phyloP scores from a whole-genome alignment of 2,113 vertebrate genomes.

The Nicator chloris region DNA sequence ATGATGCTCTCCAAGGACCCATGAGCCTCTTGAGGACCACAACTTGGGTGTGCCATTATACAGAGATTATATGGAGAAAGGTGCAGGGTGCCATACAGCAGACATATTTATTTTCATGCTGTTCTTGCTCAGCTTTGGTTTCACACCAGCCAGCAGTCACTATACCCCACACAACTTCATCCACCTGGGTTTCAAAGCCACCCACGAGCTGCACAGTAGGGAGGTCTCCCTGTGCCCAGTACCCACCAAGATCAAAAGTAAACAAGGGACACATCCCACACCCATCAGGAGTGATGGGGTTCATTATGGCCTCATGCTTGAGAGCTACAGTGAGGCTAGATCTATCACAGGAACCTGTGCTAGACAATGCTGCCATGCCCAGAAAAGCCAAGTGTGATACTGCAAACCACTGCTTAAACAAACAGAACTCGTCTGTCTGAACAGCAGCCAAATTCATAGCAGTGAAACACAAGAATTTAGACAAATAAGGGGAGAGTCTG shows the following conservation, averaged over 20 bases:
- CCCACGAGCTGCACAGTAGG: neutral
- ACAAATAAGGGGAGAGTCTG: neutral
- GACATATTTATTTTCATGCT: neutral
- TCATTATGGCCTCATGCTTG: rapidly evolving
- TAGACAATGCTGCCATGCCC: neutral
- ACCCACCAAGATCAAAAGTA: neutral
- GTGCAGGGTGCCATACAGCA: neutral
- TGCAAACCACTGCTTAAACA: neutral
- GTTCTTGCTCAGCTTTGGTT: neutral
- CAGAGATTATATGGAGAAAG: rapidly evolving
- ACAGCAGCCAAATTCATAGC: neutral
- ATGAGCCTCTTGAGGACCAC: neutral
- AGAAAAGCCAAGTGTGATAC: neutral
- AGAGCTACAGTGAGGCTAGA: neutral
- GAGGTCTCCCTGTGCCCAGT: neutral
- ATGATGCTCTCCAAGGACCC: neutral
- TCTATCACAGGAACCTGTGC: neutral
- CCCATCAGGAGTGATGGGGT: neutral
- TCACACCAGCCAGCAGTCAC: neutral
- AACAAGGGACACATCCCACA: neutral
- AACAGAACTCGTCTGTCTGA: neutral
- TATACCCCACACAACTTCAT: rapidly evolving
- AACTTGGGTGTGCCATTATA: rapidly evolving
- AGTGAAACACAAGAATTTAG: neutral
- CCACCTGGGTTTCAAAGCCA: neutral